Conservation (phyloP, 2,113 vertebrate species). For the Pangasianodon hypophthalmus region DNA sequence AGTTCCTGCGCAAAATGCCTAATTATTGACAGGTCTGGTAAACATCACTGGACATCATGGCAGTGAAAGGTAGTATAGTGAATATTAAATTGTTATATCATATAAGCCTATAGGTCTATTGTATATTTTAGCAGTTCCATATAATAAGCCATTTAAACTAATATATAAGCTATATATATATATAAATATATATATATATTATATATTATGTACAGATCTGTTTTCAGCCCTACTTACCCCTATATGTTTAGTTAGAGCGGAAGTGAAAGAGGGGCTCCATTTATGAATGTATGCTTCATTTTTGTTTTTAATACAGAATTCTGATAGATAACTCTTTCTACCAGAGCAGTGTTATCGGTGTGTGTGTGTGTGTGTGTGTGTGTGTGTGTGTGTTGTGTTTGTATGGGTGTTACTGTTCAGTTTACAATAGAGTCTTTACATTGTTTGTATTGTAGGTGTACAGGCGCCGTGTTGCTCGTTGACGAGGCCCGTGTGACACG, state of each 20-base stretch:
- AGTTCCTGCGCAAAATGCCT: neutral
- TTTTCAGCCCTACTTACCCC: neutral
- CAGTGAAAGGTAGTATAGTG: neutral
- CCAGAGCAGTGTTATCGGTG: neutral
- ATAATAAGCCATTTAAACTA: neutral
- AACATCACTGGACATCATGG: neutral
- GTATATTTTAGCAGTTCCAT: neutral
- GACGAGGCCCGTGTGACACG: neutral
- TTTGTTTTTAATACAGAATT: neutral
- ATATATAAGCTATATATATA: neutral
- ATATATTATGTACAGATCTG: neutral
- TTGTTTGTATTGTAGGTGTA: neutral
- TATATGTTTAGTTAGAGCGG: neutral
- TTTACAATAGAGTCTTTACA: conserved; percentile 22
- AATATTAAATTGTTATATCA: neutral
- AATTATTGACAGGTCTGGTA: neutral
- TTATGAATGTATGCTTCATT: neutral
- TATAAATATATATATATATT: no score
- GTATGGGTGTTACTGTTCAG: conserved; percentile 28
- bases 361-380: neutral
- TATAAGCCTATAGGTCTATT: neutral
- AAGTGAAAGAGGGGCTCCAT: neutral
- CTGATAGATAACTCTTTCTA: neutral
- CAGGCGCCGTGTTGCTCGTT: neutral
- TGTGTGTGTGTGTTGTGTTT: neutral